A percentile compares a stretch with the other conserved stretches of the same genome.
Evolutionary conservation across 2,113 vertebrate genomes (phyloP).

Genomic region (Chionomys nivalis): DNA sequence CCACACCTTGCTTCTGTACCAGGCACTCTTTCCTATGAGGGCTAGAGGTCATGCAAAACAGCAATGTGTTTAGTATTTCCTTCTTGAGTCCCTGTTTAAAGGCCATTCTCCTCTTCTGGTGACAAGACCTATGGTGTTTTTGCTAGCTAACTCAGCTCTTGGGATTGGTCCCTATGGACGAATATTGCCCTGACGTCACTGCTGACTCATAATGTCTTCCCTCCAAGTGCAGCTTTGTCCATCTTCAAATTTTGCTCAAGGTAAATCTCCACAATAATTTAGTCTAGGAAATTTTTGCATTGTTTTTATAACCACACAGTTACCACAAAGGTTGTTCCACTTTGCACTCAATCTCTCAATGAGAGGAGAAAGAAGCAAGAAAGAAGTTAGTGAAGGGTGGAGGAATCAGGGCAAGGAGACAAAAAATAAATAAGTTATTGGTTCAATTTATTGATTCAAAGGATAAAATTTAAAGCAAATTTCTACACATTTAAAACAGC

Average conservation of each 20-base stretch:
- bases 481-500: conserved; percentile 16
- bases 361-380: conserved; percentile 3
- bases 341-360: not conserved
- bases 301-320: not conserved
- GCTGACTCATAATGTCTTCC: not conserved
- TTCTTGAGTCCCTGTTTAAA: not conserved
- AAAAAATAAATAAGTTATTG: not conserved
- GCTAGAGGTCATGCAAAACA: not conserved
- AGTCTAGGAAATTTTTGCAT: conserved; percentile 3
- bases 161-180: not conserved
- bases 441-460: not conserved
- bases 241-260: conserved; percentile 8
- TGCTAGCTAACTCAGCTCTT: not conserved
- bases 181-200: not conserved
- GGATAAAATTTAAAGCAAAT: conserved; percentile 22
- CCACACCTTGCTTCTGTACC: not conserved
- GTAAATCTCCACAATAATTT: not conserved
- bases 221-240: not conserved
- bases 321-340: not conserved
- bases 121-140: not conserved
- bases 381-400: not conserved
- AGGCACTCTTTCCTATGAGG: not conserved
- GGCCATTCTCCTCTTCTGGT: not conserved
- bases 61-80: not conserved
- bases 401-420: not conserved